Percentiles rank a stretch among this genome's conserved stretches.
Conservation (phyloP, 2,888 invertebrate genomes). For the Aromia moschata region DNA sequence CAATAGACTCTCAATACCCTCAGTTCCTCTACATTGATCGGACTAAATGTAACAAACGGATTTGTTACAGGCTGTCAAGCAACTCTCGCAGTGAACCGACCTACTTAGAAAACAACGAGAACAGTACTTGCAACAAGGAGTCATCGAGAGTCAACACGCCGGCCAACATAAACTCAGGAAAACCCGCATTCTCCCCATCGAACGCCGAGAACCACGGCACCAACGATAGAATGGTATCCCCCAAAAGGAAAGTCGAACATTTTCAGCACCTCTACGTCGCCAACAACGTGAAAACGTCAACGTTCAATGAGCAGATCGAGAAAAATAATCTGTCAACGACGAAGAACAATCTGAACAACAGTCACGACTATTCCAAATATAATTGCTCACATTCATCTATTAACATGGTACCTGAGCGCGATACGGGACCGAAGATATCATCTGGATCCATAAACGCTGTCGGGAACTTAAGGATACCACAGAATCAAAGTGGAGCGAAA, state of each 20-base stretch:
- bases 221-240: slow-evolving; percentile 60
- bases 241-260: slow-evolving; percentile 59
- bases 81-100: slow-evolving; percentile 61
- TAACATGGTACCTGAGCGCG: slow-evolving; percentile 67
- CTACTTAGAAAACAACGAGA: slow-evolving; percentile 51
- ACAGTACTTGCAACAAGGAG: slow-evolving; percentile 48
- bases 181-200: slow-evolving; percentile 45
- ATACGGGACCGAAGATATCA: slow-evolving; percentile 64
- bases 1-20: no score
- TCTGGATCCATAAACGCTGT: slow-evolving; percentile 58
- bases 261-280: slow-evolving; percentile 60
- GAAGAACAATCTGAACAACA: slow-evolving; percentile 51
- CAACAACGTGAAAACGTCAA: slow-evolving; percentile 61
- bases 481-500: slow-evolving; percentile 48
- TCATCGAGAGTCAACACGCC: slow-evolving; percentile 55
- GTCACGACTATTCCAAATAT: slow-evolving; percentile 52
- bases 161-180: slow-evolving; percentile 50
- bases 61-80: slow-evolving; percentile 65
- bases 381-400: slow-evolving; percentile 52
- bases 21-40: no score
- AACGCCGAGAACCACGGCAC: slow-evolving; percentile 38
- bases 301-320: slow-evolving; percentile 58
- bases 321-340: slow-evolving; percentile 50
- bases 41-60: no score
- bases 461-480: slow-evolving; percentile 52